Conservation (phyloP, 2,113 vertebrate genomes). For the Hippocampus zosterae region DNA sequence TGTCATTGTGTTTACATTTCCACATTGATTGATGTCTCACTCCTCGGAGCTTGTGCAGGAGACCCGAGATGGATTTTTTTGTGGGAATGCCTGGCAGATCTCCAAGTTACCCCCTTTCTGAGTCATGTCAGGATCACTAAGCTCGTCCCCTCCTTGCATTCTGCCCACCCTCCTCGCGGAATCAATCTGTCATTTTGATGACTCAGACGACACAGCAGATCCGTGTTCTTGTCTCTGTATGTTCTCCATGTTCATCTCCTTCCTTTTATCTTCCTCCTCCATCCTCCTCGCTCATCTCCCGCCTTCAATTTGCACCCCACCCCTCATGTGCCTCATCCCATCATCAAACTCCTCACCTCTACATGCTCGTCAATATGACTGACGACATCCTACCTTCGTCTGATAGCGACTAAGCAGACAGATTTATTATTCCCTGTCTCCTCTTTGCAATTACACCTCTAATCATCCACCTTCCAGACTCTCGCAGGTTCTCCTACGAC, state of each 20-base stretch:
- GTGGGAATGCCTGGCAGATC: slow-evolving; percentile 15
- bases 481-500: background rate
- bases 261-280: slow-evolving; percentile 4
- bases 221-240: slow-evolving; percentile 10
- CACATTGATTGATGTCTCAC: slow-evolving; percentile 4
- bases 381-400: slow-evolving; percentile 31
- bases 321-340: slow-evolving; percentile 5
- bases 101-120: slow-evolving; percentile 16
- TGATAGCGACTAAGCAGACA: slow-evolving; percentile 41
- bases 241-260: slow-evolving; percentile 2
- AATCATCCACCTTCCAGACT: slow-evolving; percentile 10
- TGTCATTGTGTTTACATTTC: background rate
- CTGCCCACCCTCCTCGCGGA: slow-evolving; percentile 17
- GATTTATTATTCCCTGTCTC: slow-evolving; percentile 47
- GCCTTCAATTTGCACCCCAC: slow-evolving; percentile 9
- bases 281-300: slow-evolving; percentile 6
- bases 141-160: slow-evolving; percentile 10
- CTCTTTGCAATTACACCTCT: slow-evolving; percentile 42
- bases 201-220: slow-evolving; percentile 18
- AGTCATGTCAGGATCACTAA: slow-evolving; percentile 28
- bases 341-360: slow-evolving; percentile 18
- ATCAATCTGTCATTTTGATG: slow-evolving; percentile 39
- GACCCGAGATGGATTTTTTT: slow-evolving; percentile 19
- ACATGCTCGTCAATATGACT: slow-evolving; percentile 35
- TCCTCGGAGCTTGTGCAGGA: slow-evolving; percentile 17